These are phyloP conservation scores for Atta cephalotes DNA, from an alignment of 1,140 invertebrate genomes.

Conservation along the genomic window DNA sequence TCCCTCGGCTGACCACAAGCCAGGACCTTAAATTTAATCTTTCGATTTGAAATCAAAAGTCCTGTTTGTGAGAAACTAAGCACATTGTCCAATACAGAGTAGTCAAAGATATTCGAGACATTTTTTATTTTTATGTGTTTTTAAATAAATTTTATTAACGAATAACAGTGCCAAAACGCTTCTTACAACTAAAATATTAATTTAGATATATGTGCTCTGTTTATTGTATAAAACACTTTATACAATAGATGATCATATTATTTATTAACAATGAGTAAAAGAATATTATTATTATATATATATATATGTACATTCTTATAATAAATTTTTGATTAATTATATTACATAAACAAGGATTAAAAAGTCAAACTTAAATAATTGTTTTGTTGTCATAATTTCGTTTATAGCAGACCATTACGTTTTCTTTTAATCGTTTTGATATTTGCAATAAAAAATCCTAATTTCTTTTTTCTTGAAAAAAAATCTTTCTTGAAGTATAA, in stretches of 20 bases:
- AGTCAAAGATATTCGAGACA: neutral
- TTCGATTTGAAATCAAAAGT: conserved; percentile 28
- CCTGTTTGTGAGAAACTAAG: neutral
- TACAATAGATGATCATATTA: neutral
- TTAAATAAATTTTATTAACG: conserved; percentile 7
- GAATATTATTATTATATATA: neutral
- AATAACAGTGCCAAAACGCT: neutral
- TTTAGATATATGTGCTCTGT: neutral
- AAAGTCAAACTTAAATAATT: conserved; percentile 3
- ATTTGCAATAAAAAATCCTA: neutral
- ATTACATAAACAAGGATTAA: neutral
- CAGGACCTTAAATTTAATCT: conserved; percentile 55
- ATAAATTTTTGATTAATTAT: neutral
- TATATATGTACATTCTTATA: neutral
- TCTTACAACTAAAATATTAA: neutral
- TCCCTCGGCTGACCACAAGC: conserved; percentile 45
- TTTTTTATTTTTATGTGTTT: neutral
- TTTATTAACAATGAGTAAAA: neutral
- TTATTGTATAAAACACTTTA: neutral
- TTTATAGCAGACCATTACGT: neutral
- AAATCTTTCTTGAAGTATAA: neutral
- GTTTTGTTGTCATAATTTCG: neutral
- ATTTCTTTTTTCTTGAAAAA: neutral
- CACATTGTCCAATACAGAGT: conserved; percentile 4
- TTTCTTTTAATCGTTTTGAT: neutral